A percentile compares a stretch with the other conserved stretches of the same genome.
phyloP scores from a whole-genome alignment of 2,888 invertebrate genomes.

The Pristionchus japonicus region DNA sequence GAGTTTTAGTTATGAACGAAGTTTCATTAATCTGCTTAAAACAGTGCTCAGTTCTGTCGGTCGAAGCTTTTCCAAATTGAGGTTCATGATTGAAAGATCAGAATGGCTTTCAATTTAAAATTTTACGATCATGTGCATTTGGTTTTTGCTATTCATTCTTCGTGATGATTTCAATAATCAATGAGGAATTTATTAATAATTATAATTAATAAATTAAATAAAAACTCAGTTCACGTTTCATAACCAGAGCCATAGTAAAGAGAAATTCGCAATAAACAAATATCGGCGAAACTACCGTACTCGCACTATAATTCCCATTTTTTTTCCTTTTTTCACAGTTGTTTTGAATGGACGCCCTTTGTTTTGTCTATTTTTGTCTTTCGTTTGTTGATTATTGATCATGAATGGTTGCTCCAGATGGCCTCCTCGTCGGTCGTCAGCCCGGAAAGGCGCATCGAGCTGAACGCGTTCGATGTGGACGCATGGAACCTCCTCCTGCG shows the following conservation, averaged over 20 bases:
- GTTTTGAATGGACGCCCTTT: neutral
- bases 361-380: neutral
- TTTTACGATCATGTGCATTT: too few species aligned
- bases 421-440: constrained; percentile 63
- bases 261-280: neutral
- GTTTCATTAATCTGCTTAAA: too few species aligned
- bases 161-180: neutral
- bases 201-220: neutral
- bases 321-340: too few species aligned
- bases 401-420: constrained; percentile 51
- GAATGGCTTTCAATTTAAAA: too few species aligned
- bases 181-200: neutral
- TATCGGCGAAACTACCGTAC: neutral
- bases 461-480: constrained; percentile 93
- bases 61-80: too few species aligned
- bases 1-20: too few species aligned
- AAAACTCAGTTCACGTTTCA: neutral
- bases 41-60: too few species aligned
- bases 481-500: constrained; percentile 96
- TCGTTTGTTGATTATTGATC: neutral
- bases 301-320: neutral
- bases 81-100: too few species aligned
- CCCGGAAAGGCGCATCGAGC: constrained; percentile 82
- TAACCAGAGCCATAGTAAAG: neutral
- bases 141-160: too few species aligned